Conservation (phyloP, 2,888 invertebrate species). For the Lepas anatifera region DNA sequence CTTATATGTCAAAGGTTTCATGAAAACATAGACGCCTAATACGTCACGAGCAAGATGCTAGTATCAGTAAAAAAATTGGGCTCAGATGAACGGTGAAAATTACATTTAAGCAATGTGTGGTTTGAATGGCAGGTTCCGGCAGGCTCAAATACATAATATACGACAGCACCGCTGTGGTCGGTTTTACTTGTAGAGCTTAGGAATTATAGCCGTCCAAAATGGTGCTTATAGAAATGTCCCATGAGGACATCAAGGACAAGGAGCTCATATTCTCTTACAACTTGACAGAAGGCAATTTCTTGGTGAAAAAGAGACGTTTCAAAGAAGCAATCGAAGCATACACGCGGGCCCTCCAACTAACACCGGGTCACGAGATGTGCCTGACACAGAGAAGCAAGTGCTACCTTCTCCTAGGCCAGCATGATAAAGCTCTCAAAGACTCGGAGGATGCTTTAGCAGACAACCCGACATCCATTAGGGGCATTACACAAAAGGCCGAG, state of each 20-base stretch:
- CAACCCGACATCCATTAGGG: background rate
- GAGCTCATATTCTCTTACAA: background rate
- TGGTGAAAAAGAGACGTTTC: background rate
- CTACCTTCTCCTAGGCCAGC: background rate
- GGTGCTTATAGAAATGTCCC: background rate
- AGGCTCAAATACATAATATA: no score
- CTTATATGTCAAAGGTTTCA: no score
- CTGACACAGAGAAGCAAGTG: background rate
- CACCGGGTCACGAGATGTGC: background rate
- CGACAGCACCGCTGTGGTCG: no score
- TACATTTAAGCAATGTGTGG: no score
- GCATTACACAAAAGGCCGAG: background rate
- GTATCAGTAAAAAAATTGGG: no score
- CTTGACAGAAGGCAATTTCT: background rate
- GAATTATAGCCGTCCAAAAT: no score
- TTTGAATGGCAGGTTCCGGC: no score
- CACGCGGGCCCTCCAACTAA: background rate
- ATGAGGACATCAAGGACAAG: background rate
- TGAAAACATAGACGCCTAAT: no score
- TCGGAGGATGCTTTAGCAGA: background rate
- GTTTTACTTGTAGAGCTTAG: no score
- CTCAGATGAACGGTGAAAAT: no score
- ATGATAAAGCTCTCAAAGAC: constrained; percentile 2
- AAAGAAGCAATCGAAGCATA: background rate
- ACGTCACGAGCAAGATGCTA: no score